These are phyloP conservation scores for Illadopsis cleaveri DNA, from an alignment of 2,113 vertebrate genomes.

Conservation along the genomic window DNA sequence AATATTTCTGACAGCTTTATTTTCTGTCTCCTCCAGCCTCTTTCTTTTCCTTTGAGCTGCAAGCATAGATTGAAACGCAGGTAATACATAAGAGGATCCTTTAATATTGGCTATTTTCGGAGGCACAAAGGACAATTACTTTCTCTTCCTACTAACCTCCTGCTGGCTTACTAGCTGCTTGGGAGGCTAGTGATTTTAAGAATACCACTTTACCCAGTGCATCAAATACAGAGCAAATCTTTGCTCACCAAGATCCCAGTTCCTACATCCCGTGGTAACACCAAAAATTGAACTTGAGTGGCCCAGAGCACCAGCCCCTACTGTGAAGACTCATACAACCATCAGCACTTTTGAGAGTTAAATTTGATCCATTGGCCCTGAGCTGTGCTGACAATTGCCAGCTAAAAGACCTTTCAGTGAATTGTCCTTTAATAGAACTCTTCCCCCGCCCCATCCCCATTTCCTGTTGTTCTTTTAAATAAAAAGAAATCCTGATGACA, in stretches of 20 bases:
- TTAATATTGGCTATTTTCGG: constrained; percentile 70
- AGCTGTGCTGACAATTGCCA: constrained; percentile 73
- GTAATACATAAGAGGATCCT: constrained; percentile 50
- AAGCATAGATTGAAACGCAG: neutral
- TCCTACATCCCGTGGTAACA: constrained; percentile 60
- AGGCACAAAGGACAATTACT: constrained; percentile 63
- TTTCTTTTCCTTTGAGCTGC: constrained; percentile 25
- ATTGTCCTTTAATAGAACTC: constrained; percentile 71
- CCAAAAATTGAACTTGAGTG: constrained; percentile 75
- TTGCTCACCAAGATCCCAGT: constrained; percentile 63
- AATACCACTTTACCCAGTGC: constrained; percentile 70
- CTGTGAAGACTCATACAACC: constrained; percentile 73
- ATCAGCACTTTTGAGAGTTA: constrained; percentile 72
- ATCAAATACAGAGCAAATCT: constrained; percentile 71
- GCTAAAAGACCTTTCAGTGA: constrained; percentile 76
- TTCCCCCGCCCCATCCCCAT: neutral
- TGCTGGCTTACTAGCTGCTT: constrained; percentile 63
- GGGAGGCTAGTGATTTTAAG: constrained; percentile 66
- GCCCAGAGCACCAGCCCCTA: constrained; percentile 54
- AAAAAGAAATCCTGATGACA: constrained; percentile 71
- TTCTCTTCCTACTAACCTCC: constrained; percentile 60
- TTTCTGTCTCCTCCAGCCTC: constrained; percentile 23
- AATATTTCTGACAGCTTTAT: constrained; percentile 34
- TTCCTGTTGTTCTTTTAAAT: constrained; percentile 74
- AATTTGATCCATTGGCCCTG: constrained; percentile 73